Percentiles rank a stretch among this genome's conserved stretches.
Conservation (phyloP, 2,888 invertebrate species). For the Catocala sponsa region DNA sequence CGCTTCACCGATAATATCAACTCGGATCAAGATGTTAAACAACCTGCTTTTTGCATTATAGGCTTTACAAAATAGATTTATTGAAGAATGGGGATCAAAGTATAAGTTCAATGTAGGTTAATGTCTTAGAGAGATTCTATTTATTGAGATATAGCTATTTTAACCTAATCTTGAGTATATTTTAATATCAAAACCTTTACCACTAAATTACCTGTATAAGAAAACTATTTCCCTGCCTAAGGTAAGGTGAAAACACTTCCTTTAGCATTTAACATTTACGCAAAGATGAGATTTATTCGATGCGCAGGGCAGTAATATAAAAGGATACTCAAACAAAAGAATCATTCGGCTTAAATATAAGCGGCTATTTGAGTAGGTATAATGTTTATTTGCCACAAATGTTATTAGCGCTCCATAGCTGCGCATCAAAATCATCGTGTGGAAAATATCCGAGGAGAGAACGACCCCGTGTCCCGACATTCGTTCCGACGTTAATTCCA, state of each 20-base stretch:
- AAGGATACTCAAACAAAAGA: conserved; percentile 17
- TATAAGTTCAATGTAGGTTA: conserved; percentile 4
- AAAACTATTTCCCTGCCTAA: no score
- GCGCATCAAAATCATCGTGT: conserved; percentile 85
- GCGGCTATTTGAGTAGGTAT: conserved; percentile 36
- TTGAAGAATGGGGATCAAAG: conserved; percentile 13
- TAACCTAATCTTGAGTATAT: no score
- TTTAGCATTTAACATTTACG: no score
- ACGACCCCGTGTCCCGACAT: conserved; percentile 85
- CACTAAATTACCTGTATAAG: no score
- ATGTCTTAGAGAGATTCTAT: background rate
- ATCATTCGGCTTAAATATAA: conserved; percentile 36
- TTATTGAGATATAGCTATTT: background rate
- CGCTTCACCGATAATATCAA: conserved; percentile 56
- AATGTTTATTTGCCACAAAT: conserved; percentile 65
- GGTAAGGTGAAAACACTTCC: no score
- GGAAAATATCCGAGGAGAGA: conserved; percentile 85
- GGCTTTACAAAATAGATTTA: conserved; percentile 48
- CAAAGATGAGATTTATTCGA: conserved; percentile 4
- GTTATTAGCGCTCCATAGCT: conserved; percentile 77
- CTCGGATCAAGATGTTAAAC: conserved; percentile 78
- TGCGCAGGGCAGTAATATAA: conserved; percentile 10
- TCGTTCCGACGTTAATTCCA: conserved; percentile 87
- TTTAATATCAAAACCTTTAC: no score
- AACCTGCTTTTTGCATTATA: conserved; percentile 64